These are phyloP conservation scores for Tachyglossus aculeatus DNA, from an alignment of 2,797 vertebrate genomes.

Conservation along the genomic window DNA sequence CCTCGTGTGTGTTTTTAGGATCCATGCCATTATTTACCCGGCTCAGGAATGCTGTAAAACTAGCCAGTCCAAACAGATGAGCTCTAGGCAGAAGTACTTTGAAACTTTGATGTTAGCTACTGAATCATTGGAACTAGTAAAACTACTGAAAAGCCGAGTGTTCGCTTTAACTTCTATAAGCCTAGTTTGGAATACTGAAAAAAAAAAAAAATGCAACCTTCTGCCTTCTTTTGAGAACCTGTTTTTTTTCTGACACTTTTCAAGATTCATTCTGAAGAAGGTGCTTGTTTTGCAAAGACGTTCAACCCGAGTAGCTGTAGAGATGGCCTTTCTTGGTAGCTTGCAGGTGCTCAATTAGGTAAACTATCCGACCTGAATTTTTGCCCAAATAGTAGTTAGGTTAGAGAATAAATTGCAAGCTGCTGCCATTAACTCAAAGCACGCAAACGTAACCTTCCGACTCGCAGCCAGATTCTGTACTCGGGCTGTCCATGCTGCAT, in stretches of 20 bases:
- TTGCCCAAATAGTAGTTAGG: conserved; percentile 25
- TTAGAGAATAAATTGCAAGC: conserved; percentile 12
- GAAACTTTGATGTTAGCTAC: conserved; percentile 61
- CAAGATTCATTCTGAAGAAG: background rate
- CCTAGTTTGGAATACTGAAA: conserved; percentile 40
- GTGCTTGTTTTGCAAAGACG: conserved; percentile 5
- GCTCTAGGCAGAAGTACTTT: conserved; percentile 43
- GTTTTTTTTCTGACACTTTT: conserved; percentile 13
- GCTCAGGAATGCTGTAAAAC: conserved; percentile 56
- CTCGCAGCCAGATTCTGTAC: conserved; percentile 10
- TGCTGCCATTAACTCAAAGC: conserved; percentile 22
- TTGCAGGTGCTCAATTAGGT: conserved; percentile 44
- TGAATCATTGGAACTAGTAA: conserved; percentile 67
- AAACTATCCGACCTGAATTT: conserved; percentile 24
- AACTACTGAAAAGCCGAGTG: conserved; percentile 70
- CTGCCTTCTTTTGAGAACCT: conserved; percentile 43
- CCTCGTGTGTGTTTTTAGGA: conserved; percentile 34
- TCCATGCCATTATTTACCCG: conserved; percentile 42
- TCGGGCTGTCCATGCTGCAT: background rate
- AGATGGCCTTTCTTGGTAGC: conserved; percentile 50
- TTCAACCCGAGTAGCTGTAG: conserved; percentile 1
- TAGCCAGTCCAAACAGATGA: conserved; percentile 52
- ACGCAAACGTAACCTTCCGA: conserved; percentile 14
- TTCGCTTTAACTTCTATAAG: conserved; percentile 29
- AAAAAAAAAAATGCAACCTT: conserved; percentile 41